Evolutionary conservation across 2,113 vertebrate species (phyloP).

Genomic region (Mola mola): DNA sequence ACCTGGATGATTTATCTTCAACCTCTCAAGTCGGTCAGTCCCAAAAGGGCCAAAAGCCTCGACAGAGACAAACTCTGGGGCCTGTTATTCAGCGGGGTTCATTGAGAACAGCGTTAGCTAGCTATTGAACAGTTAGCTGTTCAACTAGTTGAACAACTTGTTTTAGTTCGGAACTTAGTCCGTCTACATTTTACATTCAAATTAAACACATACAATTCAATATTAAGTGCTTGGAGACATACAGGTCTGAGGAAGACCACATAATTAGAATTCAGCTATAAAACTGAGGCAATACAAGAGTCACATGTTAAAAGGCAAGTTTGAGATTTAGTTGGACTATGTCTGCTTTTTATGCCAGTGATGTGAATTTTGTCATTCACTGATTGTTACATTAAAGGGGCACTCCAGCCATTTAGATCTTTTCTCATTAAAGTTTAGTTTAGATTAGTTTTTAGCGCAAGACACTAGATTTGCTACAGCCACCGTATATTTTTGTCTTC

Average conservation of each 20-base stretch:
- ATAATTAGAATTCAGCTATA: conserved; percentile 40
- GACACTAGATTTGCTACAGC: no score
- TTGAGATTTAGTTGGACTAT: conserved; percentile 8
- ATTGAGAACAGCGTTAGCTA: conserved; percentile 7
- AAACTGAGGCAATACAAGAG: conserved; percentile 7
- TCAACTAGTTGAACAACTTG: no score
- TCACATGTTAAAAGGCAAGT: conserved; percentile 3
- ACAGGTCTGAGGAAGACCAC: conserved; percentile 11
- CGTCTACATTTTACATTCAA: no score
- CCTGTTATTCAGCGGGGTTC: not conserved
- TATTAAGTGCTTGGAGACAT: not conserved
- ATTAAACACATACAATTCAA: no score
- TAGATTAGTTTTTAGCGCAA: no score
- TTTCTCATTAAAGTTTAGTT: no score
- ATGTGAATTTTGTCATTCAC: not conserved
- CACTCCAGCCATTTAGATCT: not conserved
- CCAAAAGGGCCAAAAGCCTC: conserved; percentile 20
- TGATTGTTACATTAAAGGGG: not conserved
- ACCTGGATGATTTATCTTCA: conserved; percentile 14
- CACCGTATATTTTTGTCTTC: no score
- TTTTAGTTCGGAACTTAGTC: no score
- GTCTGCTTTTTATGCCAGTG: not conserved
- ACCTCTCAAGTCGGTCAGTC: conserved; percentile 4
- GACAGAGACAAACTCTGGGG: not conserved
- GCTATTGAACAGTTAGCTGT: no score